Evolutionary conservation across 1,140 invertebrate genomes (phyloP), one percentile per base, ranked within the genome.

Genomic region (Drosophila oshimai): DNA sequence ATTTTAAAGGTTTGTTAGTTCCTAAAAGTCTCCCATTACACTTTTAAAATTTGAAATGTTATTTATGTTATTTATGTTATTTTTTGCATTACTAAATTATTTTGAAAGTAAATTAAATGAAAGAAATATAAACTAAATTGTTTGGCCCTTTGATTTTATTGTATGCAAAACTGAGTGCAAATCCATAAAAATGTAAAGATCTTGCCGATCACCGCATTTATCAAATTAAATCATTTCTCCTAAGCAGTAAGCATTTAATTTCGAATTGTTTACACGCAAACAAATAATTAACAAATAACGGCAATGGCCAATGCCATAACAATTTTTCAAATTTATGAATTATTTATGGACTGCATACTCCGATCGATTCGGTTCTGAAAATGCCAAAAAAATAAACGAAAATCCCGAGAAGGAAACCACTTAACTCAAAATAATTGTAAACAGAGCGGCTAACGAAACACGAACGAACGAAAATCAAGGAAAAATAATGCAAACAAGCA

Each of bases 361-460:
- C 37, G 20, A 31, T 24, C 31, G 24, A 18, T 6, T 15, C n/a
- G 22, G n/a, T 22, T 33, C 22, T 9, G 15, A 39, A 37, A 50
- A 46, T 13, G 13, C 29, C 46, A 71, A 73, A 41, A 41, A 60
- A 45, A 39, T 17, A 39, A 47, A 36, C 17, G 37, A 49, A 24
- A 44, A 28, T 3, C 18, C 39, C 31, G 20, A 15, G 4, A n/a
- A 41, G 20, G 37, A 18, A 62, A 50, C 51, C 67, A 75, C 50
- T 81, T 83, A 77, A 86, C 61, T 75, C 71, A 75, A 87, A 86
- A 80, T 60, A 84, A 86, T 86, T 86, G 55, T 84, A 86, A 84
- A 84, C 80, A 84, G 47, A 31, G 41, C 57, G 26, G 55, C 6
- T 29, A 44, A n/a, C 36, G 31, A 39, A 22, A 9, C 1, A 4